These are phyloP conservation scores for Drosophila kikkawai DNA, from an alignment of 1,140 invertebrate species.

Conservation along the genomic window DNA sequence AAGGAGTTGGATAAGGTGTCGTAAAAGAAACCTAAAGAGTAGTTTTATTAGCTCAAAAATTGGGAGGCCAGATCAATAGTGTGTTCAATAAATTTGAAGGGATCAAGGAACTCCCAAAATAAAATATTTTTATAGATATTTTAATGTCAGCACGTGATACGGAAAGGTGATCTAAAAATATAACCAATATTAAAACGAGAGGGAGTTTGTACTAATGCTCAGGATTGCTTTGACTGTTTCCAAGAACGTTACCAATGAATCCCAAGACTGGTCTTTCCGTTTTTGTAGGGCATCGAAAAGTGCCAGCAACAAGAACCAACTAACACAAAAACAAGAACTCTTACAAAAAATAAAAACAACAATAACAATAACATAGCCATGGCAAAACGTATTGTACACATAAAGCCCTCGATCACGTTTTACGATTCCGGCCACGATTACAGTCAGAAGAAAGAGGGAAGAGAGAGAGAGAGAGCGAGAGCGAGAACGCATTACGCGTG, in stretches of 20 bases:
- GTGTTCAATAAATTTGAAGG: not conserved
- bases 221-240: not conserved
- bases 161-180: not conserved
- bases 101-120: not conserved
- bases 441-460: conserved; percentile 40
- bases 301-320: conserved; percentile 50
- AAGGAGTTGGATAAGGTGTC: not conserved
- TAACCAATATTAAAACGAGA: not conserved
- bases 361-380: conserved; percentile 52
- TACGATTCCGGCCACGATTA: conserved; percentile 79
- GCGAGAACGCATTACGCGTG: conserved; percentile 69
- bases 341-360: conserved; percentile 26
- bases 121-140: not conserved
- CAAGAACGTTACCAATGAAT: conserved; percentile 4
- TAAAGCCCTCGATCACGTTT: conserved; percentile 81
- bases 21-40: too few species aligned
- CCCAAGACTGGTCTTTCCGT: conserved; percentile 1
- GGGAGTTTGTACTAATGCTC: not conserved
- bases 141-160: not conserved
- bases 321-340: conserved; percentile 17
- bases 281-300: conserved; percentile 49
- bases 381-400: conserved; percentile 70
- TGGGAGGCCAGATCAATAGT: too few species aligned
- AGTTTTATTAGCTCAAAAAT: not conserved
- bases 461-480: conserved; percentile 35